These are phyloP conservation scores for Catocala nupta DNA, from an alignment of 2,888 invertebrate genomes.

Conservation along the genomic window DNA sequence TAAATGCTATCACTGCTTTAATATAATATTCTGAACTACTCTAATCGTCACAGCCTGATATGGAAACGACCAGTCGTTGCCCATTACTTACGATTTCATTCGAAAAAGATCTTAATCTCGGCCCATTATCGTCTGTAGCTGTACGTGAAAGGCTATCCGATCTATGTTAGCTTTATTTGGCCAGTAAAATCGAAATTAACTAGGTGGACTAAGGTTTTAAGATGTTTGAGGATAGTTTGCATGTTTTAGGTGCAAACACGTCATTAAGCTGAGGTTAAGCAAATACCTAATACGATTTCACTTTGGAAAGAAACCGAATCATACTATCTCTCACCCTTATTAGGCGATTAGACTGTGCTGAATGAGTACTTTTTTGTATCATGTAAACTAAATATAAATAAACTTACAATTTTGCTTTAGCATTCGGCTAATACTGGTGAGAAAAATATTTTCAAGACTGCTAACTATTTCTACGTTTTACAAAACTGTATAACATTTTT, in stretches of 20 bases:
- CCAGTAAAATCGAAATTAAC: constrained; percentile 69
- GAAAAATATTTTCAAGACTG: no score
- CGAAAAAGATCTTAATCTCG: constrained; percentile 78
- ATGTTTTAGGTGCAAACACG: constrained; percentile 16
- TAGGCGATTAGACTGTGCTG: no score
- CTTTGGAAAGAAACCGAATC: no score
- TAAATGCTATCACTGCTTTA: constrained; percentile 35
- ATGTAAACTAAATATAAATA: no score
- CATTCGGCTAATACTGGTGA: no score
- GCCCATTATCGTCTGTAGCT: constrained; percentile 77
- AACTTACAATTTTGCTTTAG: no score
- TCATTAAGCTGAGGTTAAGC: no score
- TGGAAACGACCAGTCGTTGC: constrained; percentile 59
- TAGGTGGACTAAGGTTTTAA: constrained; percentile 41
- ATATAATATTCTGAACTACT: constrained; percentile 42
- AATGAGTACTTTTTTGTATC: no score
- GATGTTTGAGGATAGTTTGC: constrained; percentile 44
- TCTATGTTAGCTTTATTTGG: constrained; percentile 72
- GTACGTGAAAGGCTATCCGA: constrained; percentile 79
- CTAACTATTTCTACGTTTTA: no score
- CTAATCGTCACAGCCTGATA: constrained; percentile 65
- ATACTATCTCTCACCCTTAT: no score
- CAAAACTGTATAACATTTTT: not conserved
- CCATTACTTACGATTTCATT: constrained; percentile 81
- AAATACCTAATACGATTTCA: no score